These are phyloP conservation scores for Progne subis DNA, from an alignment of 2,113 vertebrate species.

Conservation along the genomic window DNA sequence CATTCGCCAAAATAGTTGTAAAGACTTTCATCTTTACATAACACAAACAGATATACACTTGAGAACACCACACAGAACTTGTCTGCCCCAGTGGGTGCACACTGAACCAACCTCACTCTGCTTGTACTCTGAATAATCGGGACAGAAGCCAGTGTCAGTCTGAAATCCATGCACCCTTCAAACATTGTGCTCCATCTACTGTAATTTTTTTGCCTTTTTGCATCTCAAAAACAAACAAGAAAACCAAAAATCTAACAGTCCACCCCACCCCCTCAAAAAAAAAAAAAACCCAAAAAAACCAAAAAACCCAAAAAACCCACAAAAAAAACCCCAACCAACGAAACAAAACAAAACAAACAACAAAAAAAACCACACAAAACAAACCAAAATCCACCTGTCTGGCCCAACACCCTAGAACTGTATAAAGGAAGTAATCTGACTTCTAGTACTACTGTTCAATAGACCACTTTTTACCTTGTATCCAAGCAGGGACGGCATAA, in stretches of 20 bases:
- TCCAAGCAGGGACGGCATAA: background rate
- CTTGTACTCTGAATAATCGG: background rate
- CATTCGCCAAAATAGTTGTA: background rate
- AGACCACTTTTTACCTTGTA: background rate
- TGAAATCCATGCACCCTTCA: background rate
- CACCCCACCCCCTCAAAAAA: fast-evolving
- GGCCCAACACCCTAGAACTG: background rate
- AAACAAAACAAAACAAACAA: too few relatives aligned
- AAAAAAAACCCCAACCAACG: too few relatives aligned
- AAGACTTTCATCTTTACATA: background rate
- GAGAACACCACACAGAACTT: background rate
- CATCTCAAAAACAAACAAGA: background rate
- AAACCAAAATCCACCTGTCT: background rate
- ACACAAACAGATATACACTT: background rate
- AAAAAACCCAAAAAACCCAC: too few relatives aligned
- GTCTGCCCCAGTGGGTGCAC: background rate
- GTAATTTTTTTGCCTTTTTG: background rate
- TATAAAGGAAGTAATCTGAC: background rate
- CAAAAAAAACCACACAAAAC: background rate
- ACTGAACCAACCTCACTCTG: background rate
- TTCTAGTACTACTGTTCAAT: background rate
- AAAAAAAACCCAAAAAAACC: too few relatives aligned
- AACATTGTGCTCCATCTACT: background rate
- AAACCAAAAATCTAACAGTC: background rate
- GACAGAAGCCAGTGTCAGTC: background rate